A percentile compares a stretch with the other conserved stretches of the same genome.
These are phyloP conservation scores for Muntiacus muntjak DNA, from an alignment of 2,113 vertebrate species.

Conservation along the genomic window DNA sequence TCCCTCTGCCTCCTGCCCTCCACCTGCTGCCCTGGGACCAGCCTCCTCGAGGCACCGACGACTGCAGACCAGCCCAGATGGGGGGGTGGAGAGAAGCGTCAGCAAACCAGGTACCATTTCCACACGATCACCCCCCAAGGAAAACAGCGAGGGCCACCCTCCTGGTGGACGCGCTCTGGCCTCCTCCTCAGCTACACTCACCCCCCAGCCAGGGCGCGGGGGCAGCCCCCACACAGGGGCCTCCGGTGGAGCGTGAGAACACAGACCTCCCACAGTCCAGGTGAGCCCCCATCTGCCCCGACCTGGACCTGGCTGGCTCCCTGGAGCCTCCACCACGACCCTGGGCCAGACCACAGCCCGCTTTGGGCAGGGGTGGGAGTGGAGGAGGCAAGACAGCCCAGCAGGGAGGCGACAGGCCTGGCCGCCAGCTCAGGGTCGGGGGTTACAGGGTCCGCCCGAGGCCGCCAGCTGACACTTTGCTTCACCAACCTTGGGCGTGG, in stretches of 20 bases:
- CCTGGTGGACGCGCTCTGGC: not conserved
- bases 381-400: not conserved
- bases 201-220: not conserved
- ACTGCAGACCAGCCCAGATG: not conserved
- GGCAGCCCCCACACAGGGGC: not conserved
- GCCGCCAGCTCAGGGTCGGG: not conserved
- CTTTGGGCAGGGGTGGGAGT: not conserved
- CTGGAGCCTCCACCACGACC: rapidly evolving
- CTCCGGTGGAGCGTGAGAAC: not conserved
- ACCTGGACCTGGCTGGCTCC: not conserved
- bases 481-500: not conserved
- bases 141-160: not conserved
- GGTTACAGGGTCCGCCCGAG: not conserved
- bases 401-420: not conserved
- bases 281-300: not conserved
- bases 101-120: not conserved
- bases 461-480: not conserved
- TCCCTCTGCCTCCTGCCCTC: not conserved
- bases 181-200: not conserved
- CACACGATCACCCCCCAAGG: no score
- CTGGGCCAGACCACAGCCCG: not conserved
- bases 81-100: no score
- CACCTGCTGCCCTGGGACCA: not conserved
- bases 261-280: not conserved
- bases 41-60: not conserved